phyloP scores from a whole-genome alignment of 2,113 vertebrate species.

The Anarhynchus alexandrinus region DNA sequence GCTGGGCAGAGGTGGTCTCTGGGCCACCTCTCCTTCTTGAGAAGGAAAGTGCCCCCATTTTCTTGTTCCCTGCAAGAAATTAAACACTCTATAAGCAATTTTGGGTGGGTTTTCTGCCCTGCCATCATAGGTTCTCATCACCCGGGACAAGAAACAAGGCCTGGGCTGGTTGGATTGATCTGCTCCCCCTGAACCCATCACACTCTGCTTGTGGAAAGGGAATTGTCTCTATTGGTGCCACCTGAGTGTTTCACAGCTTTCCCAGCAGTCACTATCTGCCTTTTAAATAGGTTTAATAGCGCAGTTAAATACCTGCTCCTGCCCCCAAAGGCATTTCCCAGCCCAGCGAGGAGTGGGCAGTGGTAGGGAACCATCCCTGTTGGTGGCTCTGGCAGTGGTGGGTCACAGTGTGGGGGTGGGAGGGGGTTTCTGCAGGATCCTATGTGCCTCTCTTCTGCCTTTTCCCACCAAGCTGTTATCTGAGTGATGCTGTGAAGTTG shows the following conservation, averaged over 20 bases:
- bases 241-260: not conserved
- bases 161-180: not conserved
- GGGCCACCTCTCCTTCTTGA: not conserved
- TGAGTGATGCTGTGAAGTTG: not conserved
- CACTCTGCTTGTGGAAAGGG: not conserved
- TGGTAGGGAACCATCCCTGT: not conserved
- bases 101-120: not conserved
- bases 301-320: not conserved
- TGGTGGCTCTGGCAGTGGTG: not conserved
- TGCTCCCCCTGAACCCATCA: not conserved
- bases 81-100: rapidly evolving
- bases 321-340: not conserved
- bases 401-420: rapidly evolving
- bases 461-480: not conserved
- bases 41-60: not conserved
- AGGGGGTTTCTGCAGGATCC: not conserved
- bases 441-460: not conserved
- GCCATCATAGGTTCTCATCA: rapidly evolving
- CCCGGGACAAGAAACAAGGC: not conserved
- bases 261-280: not conserved
- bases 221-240: not conserved
- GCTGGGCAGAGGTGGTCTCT: not conserved
- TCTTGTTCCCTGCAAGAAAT: not conserved
- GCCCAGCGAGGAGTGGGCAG: not conserved
- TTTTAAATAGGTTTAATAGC: not conserved